Evolutionary conservation across 1,140 invertebrate genomes (phyloP).

Genomic region (Lutraria rhynchaena): DNA sequence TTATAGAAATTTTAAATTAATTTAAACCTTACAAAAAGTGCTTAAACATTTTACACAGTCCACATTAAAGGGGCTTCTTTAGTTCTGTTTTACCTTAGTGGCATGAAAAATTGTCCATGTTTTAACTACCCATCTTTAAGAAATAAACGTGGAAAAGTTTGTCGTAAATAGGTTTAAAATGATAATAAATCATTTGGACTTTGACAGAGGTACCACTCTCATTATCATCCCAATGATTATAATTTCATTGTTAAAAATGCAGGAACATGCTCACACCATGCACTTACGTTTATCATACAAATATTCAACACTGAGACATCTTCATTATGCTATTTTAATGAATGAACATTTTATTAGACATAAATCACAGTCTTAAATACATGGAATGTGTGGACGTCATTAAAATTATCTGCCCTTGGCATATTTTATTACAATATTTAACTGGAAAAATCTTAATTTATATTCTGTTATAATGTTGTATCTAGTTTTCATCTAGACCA

Average conservation of each 20-base stretch:
- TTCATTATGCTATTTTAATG: constrained; percentile 14
- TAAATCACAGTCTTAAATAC: constrained; percentile 22
- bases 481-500: no score
- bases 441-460: constrained; percentile 11
- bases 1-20: constrained; percentile 14
- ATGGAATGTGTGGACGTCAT: neutral
- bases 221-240: neutral
- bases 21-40: neutral
- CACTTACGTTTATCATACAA: constrained; percentile 5
- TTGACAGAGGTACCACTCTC: neutral
- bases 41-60: no score
- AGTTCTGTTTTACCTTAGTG: no score
- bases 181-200: neutral
- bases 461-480: neutral
- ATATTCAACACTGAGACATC: neutral
- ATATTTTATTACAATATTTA: neutral
- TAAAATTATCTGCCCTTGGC: neutral
- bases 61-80: no score
- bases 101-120: no score
- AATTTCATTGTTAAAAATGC: constrained; percentile 33
- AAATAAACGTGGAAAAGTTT: constrained; percentile 2
- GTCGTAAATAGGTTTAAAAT: constrained; percentile 19
- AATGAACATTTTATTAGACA: neutral
- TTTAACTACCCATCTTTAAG: neutral
- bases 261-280: neutral